Base-by-base conservation (phyloP, 2,888 invertebrate species). In the Dusona sp. region DNA sequence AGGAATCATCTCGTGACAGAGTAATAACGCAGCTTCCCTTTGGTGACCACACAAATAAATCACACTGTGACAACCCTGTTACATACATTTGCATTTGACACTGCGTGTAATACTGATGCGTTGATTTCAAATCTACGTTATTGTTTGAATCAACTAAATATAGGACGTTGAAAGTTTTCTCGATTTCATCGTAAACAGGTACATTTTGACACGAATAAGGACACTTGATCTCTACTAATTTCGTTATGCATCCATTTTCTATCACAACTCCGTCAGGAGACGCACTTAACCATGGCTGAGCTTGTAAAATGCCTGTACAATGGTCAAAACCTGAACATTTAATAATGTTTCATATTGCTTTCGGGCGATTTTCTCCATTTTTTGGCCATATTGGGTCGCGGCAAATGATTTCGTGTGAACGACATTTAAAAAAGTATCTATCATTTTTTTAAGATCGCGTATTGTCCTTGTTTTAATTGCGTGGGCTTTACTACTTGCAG, bases 171-270 rank as follows among this genome's bases (percentile, higher is more conserved):
- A 79, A 79, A 38, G 57, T 80, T n/a, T 42, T 54, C 25, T 38
- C 38, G 1, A 22, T 29, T n/a, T 51, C 13, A 75, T 85, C 57
- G 11, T 65, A 65, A 65, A 85, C 64, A 22, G 85, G 51, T 36
- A 75, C 33, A 19, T 83, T 83, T 68, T 70, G 25, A 36, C 85
- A 87, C 22, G 70, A 72, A 13, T 54, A 74, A n/a, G 87, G 84
- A 64, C 87, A 88, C 51, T 88, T 88, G 25, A 88, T 72, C 25
- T 88, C 87, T 13, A 88, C 45, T 48, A 82, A 33, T 57, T 82
- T 85, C 16, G 57, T 70, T n/a, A 82, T 78, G 6, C 75, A 70
- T 48, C 67, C 88, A 72, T 87, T 73, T 54, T 84, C 82, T 7
- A 87, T 57, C n/a, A 87, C 84, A 4, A 87, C 79, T 33, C 85